Percentiles rank a stretch among this genome's conserved stretches.
Evolutionary conservation across 2,113 vertebrate genomes (phyloP).

Genomic region (Suncus etruscus): DNA sequence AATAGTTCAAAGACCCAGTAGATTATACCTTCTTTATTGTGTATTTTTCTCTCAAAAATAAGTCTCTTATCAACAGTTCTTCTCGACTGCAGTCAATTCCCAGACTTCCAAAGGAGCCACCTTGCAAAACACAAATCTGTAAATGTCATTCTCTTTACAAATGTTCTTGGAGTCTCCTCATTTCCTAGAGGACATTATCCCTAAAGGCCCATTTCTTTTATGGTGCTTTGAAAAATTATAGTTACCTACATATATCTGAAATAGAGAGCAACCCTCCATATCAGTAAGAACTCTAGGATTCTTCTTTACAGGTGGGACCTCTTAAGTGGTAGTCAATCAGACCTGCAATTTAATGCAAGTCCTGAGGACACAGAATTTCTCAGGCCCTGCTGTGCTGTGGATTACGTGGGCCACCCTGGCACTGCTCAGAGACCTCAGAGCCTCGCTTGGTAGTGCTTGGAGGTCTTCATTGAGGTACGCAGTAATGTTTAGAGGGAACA

Average conservation of each 20-base stretch:
- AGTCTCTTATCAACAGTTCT: neutral
- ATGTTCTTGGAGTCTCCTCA: neutral
- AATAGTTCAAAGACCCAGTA: neutral
- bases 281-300: too few species aligned
- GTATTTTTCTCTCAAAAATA: constrained; percentile 31
- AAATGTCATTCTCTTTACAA: neutral
- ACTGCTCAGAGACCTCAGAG: too few species aligned
- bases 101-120: neutral
- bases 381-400: too few species aligned
- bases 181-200: neutral
- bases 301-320: too few species aligned
- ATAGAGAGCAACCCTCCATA: neutral
- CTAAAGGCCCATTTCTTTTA: neutral
- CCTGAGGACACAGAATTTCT: too few species aligned
- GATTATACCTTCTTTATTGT: neutral
- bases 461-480: too few species aligned
- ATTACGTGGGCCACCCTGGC: too few species aligned
- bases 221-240: neutral
- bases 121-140: neutral
- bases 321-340: too few species aligned
- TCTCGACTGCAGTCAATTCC: neutral
- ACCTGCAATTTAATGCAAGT: too few species aligned
- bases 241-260: neutral
- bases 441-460: too few species aligned
- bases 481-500: too few species aligned